Base-by-base conservation (phyloP, 2,797 vertebrate species). In the Bradypus variegatus region DNA sequence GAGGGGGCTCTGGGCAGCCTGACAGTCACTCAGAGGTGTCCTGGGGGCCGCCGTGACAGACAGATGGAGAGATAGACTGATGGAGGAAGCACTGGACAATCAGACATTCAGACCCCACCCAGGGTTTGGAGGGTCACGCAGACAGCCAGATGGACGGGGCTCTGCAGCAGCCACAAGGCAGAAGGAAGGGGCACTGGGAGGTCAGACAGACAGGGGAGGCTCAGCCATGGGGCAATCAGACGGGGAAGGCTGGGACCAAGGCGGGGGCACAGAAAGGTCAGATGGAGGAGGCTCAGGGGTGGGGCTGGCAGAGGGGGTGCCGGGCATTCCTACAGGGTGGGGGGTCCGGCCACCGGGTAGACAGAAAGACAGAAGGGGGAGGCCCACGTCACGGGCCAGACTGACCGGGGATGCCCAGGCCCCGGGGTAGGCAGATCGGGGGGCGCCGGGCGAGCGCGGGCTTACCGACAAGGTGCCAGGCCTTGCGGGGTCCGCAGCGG, bases 381-480 rank as follows among this genome's bases (percentile, higher is more conserved):
- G 45, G 55, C 65, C 12, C 29, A 0, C 50, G 23, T 25, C 50
- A 2, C 1, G 31, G 53, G 7, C 75, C 21, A 21, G 67, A 48
- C 53, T 41, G n/a, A 60, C 86, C 1, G 78, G 12, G 8, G 58
- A 23, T 29, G n/a, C 25, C 48, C 6, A 41, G 72, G 48, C 25
- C 73, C 16, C 9, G 25, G 9, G 67, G 29, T 41, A n/a, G 19
- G 75, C 38, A 18, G 58, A 14, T 19, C 9, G 58, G 16, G 9
- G 55, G 5, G 38, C 58, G 14, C 16, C 29, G 19, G 21, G 11
- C 19, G 23, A 25, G 10, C 15, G 1, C 67, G 84, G 65, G 13
- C 98, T 98, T 91, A 99, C 99, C 99, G 1, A 98, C 97, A 80
- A 99, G 96, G 94, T 99, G 99, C 99, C 99, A 99, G 25, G 98